Evolutionary conservation across 2,797 vertebrate genomes (phyloP), one percentile per base, ranked within the genome.

Genomic region (Hylomyscus alleni): DNA sequence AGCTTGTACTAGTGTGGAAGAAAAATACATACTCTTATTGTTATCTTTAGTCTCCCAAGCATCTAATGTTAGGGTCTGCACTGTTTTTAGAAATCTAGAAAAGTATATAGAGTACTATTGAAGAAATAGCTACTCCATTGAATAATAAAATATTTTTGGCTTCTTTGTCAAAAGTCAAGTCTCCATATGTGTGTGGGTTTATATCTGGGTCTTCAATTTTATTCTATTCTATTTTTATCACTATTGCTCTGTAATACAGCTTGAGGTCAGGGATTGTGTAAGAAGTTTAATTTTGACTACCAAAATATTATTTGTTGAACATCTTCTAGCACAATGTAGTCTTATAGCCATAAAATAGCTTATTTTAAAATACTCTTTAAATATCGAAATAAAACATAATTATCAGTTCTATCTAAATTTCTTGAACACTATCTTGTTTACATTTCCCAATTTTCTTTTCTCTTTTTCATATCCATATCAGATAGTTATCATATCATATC

Each of bases 371-470:
- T 87, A 26, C 2, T 80, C 34, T 26, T 62, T 62, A 62, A 26
- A 62, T 62, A 62, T 73, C 89, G 34, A 94, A 82, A 91, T 82
- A 73, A 86, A 93, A 73, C 50, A 73, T 62, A n/a, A n/a, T n/a
- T 72, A 90, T n/a, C 22, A 85, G 6, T 20, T 58, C 56, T 1
- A 24, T 93, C 31, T 14, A 40, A 58, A 89, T 72, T 89, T 19
- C 82, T 89, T 89, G n/a, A 89, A 90, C 37, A 54, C 44, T 6
- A 31, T 6, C 26, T 50, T 44, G 13, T 29, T 88, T 93, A 81
- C 80, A 92, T 56, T 85, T 13, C 90, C 54, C 69, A 76, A 69
- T 93, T 93, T 6, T 6, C 72, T n/a, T 82, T 95, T 40, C 52
- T 20, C 26, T 24, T 82, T 10, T 34, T 47, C 78, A 85, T 60